Percentiles rank a stretch among this genome's conserved stretches.
Conservation (phyloP, 1,140 invertebrate genomes). For the Conus ventricosus region DNA sequence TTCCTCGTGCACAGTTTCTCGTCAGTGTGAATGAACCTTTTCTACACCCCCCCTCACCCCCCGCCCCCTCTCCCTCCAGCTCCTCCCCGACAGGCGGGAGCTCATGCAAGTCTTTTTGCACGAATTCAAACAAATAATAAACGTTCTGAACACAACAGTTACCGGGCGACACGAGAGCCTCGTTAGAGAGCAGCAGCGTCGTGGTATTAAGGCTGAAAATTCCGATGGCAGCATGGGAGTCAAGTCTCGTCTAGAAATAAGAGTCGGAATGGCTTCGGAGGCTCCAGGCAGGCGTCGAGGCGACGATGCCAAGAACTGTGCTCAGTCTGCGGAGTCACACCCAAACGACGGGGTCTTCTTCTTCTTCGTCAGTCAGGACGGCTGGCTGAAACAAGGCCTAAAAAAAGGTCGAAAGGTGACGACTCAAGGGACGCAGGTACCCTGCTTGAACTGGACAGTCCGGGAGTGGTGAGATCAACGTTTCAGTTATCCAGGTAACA, state of each 20-base stretch:
- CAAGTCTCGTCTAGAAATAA: neutral
- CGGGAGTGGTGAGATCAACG: neutral
- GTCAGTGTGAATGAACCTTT: neutral
- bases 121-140: neutral
- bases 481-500: neutral
- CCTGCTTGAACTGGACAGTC: neutral
- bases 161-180: neutral
- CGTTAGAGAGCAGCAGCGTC: neutral
- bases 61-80: no score
- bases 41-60: neutral
- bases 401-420: neutral
- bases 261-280: neutral
- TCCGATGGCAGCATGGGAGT: neutral
- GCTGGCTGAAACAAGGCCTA: neutral
- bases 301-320: no score
- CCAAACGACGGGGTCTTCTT: neutral
- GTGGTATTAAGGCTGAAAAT: neutral
- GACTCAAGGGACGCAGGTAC: neutral
- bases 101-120: neutral
- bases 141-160: neutral
- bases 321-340: no score
- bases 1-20: no score
- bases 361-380: neutral
- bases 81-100: no score
- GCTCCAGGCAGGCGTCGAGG: no score